Conservation (phyloP, 2,797 vertebrate species). For the Tenualosa ilisha region DNA sequence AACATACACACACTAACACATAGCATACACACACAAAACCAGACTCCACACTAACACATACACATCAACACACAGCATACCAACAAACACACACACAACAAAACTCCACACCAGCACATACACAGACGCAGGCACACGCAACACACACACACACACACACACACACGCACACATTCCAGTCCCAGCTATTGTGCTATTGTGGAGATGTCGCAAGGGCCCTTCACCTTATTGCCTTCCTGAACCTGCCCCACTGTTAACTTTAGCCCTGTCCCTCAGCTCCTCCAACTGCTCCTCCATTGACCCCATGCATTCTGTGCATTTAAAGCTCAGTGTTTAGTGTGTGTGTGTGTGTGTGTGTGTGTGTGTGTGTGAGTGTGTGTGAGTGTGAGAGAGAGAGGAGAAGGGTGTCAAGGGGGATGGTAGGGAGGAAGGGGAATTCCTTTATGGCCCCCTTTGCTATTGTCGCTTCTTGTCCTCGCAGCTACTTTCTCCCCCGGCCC, state of each 20-base stretch:
- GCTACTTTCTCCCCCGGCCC: background rate
- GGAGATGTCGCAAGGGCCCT: background rate
- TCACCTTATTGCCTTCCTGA: slow-evolving; percentile 20
- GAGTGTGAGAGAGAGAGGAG: background rate
- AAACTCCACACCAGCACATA: background rate
- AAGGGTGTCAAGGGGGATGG: slow-evolving; percentile 8
- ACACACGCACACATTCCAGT: background rate
- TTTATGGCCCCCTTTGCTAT: slow-evolving; percentile 10
- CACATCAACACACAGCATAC: background rate
- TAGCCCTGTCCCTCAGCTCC: background rate
- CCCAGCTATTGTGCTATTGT: background rate
- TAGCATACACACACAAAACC: background rate
- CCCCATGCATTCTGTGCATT: slow-evolving; percentile 8
- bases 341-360: slow-evolving; percentile 4
- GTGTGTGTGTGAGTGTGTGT: background rate
- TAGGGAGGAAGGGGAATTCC: background rate
- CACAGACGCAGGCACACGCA: background rate
- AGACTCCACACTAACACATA: background rate
- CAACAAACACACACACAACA: background rate
- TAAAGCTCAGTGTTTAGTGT: background rate
- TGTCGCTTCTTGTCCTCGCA: background rate
- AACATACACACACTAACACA: background rate
- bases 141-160: slow-evolving; percentile 17
- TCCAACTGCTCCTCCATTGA: background rate
- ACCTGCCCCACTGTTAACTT: slow-evolving; percentile 22